Evolutionary conservation across 2,113 vertebrate species (phyloP), one percentile per base, ranked within the genome.

Genomic region (Rhea americana): DNA sequence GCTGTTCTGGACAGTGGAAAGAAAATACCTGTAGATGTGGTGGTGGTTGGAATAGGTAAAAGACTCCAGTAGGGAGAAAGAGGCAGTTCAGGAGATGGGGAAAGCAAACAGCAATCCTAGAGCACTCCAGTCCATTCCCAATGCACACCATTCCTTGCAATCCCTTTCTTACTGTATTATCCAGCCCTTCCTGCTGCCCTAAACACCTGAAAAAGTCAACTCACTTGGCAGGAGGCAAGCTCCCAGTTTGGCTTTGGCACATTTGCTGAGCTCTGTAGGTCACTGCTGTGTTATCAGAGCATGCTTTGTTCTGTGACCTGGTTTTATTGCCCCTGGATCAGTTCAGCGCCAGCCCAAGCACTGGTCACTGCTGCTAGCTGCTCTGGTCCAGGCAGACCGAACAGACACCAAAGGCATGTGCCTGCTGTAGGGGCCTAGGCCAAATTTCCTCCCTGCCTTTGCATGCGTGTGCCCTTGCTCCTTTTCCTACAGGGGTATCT

Each of bases 31-130:
- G 98, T 98, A 26, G 98, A 99, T 35, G 93, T 98, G 43, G 98
- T 99, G 19, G 97, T 99, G 80, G 91, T 95, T 32, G 99, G 98
- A 93, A 98, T 98, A 87, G 98, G 99, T 99, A 82, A 89, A 89
- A 67, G 39, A 82, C 7, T 35, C 24, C 53, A 7, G 5, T 0
- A 9, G 82, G 71, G 43, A 43, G 15, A 47, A 6, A 22, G 56
- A 39, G 28, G 8, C 5, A 16, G 75, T 8, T 83, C 66, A 50
- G 65, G 65, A 50, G 65, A 30, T 1, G 5, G 37, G 41, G 45
- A 62, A 2, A 51, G 7, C 26, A 67, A 24, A 13, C 79, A 83
- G 41, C 20, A n/a, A 80, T 48, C 53, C 51, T 85, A 73, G 71
- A 70, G 41, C 53, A 66, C 11, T 53, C 22, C 41, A 51, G 35